Evolutionary conservation across 2,113 vertebrate species (phyloP).

Genomic region (Callaeas wilsoni): DNA sequence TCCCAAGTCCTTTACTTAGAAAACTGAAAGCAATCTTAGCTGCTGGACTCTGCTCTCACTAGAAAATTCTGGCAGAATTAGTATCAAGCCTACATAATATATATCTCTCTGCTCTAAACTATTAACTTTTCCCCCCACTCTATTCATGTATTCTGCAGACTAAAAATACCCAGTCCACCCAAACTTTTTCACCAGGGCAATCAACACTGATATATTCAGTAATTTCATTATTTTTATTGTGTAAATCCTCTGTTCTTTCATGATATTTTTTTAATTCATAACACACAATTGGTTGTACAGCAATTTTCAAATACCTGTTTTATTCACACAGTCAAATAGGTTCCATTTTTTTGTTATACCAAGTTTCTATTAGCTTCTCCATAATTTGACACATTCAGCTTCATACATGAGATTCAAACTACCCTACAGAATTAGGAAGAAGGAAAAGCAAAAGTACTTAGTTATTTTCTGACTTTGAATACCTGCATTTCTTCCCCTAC

Average conservation of each 20-base stretch:
- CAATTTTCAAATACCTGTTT: background rate
- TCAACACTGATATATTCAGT: accelerated
- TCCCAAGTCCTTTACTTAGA: background rate
- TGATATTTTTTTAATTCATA: background rate
- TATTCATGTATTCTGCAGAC: background rate
- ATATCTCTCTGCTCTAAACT: background rate
- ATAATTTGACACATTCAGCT: background rate
- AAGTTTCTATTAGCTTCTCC: background rate
- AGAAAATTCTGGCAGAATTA: background rate
- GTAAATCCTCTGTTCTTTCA: background rate
- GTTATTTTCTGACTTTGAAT: background rate
- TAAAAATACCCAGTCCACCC: background rate
- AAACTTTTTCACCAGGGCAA: background rate
- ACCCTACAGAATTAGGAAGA: background rate
- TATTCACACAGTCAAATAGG: background rate
- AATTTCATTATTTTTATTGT: background rate
- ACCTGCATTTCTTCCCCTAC: background rate
- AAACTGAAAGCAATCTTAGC: background rate
- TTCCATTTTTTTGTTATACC: background rate
- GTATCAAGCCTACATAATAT: accelerated
- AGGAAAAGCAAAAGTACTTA: background rate
- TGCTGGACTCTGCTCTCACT: background rate
- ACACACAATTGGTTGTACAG: background rate
- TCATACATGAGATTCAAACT: background rate
- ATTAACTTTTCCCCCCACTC: background rate